Conservation (phyloP, 2,888 invertebrate species). For the Chamaedrilus cognettii region DNA sequence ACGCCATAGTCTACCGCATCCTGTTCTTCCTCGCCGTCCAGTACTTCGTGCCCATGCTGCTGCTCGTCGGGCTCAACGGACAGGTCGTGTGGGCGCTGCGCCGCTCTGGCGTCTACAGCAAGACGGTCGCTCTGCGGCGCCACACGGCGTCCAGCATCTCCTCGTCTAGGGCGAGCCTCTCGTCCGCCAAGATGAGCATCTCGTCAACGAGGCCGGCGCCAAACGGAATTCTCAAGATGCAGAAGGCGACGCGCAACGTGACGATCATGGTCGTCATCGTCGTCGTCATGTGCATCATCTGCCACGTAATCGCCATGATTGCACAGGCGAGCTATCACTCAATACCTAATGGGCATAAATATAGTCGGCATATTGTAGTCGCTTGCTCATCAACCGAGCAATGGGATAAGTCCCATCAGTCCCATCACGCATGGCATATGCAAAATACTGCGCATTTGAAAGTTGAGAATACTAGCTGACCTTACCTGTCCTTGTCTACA, state of each 20-base stretch:
- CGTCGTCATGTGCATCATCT: constrained; percentile 24
- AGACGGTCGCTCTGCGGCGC: background rate
- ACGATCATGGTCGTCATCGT: constrained; percentile 24
- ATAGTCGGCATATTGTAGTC: too few species aligned
- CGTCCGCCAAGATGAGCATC: background rate
- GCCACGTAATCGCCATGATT: constrained; percentile 24
- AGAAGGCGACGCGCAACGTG: constrained; percentile 7
- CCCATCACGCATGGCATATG: too few species aligned
- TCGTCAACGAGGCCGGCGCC: background rate
- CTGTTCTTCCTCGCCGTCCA: constrained; percentile 20
- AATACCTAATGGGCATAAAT: too few species aligned
- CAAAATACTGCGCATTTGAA: too few species aligned
- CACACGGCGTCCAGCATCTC: background rate
- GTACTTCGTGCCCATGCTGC: constrained; percentile 24
- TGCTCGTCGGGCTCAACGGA: constrained; percentile 22
- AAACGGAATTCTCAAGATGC: background rate
- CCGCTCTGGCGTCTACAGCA: background rate
- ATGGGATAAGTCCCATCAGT: too few species aligned
- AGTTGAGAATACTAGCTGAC: too few species aligned
- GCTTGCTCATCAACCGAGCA: too few species aligned
- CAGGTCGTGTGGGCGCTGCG: background rate
- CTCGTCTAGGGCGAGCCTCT: background rate
- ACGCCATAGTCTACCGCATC: constrained; percentile 22
- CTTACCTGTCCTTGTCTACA: too few species aligned
- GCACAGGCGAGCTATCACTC: background rate